phyloP scores from a whole-genome alignment of 2,113 vertebrate species.

The Proterorhinus semilunaris region DNA sequence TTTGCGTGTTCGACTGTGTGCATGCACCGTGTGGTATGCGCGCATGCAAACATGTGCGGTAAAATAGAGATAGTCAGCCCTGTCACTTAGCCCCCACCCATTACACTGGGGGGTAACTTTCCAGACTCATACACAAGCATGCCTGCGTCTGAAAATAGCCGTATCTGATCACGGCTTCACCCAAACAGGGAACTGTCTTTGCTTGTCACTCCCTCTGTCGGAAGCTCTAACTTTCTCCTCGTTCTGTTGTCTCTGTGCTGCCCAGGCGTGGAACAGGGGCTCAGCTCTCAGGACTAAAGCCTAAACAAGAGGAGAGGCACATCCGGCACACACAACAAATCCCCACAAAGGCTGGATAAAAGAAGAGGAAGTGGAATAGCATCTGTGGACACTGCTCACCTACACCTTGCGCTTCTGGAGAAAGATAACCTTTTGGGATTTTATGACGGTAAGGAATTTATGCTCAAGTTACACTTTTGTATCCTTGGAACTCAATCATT shows the following conservation, averaged over 20 bases:
- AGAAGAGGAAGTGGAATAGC: constrained; percentile 58
- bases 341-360: neutral
- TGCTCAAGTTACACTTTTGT: neutral
- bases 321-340: constrained; percentile 19
- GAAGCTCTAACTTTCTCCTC: constrained; percentile 60
- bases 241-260: constrained; percentile 67
- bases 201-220: constrained; percentile 67
- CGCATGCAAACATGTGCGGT: constrained; percentile 44
- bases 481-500: neutral
- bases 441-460: constrained; percentile 72
- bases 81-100: constrained; percentile 68
- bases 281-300: constrained; percentile 49
- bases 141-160: constrained; percentile 88
- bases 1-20: constrained; percentile 12
- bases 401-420: constrained; percentile 53
- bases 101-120: constrained; percentile 69
- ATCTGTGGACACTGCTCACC: constrained; percentile 48
- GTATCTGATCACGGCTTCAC: constrained; percentile 77
- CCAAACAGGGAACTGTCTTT: constrained; percentile 77
- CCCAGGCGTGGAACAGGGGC: constrained; percentile 45
- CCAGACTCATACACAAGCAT: constrained; percentile 74
- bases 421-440: constrained; percentile 45
- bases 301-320: constrained; percentile 28
- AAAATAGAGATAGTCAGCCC: constrained; percentile 64
- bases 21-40: constrained; percentile 28